Base-by-base conservation (phyloP, 2,113 vertebrate genomes). In the Crocuta crocuta region DNA sequence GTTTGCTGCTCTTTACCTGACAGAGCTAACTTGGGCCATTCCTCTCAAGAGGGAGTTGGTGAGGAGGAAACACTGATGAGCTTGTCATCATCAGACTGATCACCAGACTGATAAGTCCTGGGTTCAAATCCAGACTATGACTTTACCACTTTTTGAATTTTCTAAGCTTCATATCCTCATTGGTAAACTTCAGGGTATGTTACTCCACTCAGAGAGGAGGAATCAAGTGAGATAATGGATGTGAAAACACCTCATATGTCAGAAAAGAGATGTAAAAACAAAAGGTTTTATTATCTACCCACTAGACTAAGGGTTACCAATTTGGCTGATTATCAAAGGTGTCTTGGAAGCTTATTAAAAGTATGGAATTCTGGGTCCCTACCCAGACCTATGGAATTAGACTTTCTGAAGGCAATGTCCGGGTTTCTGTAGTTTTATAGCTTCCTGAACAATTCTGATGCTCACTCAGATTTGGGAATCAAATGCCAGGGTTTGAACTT, bases 221-320 rank as follows among this genome's bases (percentile, higher is more conserved):
- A 65, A n/a, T 43, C 43, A 89, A 84, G 23, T 61, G 50, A 86
- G 50, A 81, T 28, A 81, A 90, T 28, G 35, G 13, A 53, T 55
- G 45, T 26, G 65, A 66, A 94, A 91, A 74, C 9, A 73, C 31
- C 45, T 92, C 45, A 48, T 71, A 73, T 39, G n/a, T 43, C 80
- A 48, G 55, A 96, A 94, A 91, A 93, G n/a, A 74, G 15, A 50
- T 4, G 4, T 61, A 93, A 92, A 85, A 82, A n/a, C 65, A 23
- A 28, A 65, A 66, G 8, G 31, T 21, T 81, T 80, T 71, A 78
- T 50, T 96, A 53, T 39, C 68, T 2, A 45, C 13, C 2, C 13
- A 71, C 26, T 35, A 73, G 33, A 86, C 31, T 33, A 91, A 61
- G 19, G 8, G 35, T 79, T 81, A 21, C 33, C 23, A 45, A 39